Base-by-base conservation (phyloP, 2,888 invertebrate species). In the Cryptus armator region DNA sequence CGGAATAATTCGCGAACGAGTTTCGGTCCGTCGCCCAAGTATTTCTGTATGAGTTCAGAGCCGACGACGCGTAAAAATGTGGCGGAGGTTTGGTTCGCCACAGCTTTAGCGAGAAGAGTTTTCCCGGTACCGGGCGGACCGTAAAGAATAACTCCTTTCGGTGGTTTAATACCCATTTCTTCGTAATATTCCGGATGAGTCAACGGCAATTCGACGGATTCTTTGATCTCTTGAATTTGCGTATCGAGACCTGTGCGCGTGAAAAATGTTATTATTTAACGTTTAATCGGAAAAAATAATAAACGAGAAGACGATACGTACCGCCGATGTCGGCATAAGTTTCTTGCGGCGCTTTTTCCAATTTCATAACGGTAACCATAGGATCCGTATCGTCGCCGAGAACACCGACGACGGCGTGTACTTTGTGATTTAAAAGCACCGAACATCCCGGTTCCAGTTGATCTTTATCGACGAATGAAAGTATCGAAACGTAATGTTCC, bases 141-240 rank as follows among this genome's bases (percentile, higher is more conserved):
- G 94, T 99, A 99, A 51, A 99, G 95, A 91, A 99, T 99, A 0
- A 99, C 99, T 88, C 99, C 99, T 93, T 99, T 99, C 0, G 99
- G 99, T 14, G 99, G 99, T 92, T 99, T 99, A 90, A 99, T 99
- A 68, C 99, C 99, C 99, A 99, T 99, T 95, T 99, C 99, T 94
- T 99, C 99, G 93, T 99, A 99, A 94, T 99, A 99, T 94, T 99
- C 99, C 0, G 99, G 99, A 95, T 99, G 99, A 14, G 99, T 99
- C 19, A 99, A 94, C 0, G 99, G 99, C 86, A 99, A 94, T 93
- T 99, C 99, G 9, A 99, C 99, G 64, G 99, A 99, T 95, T 99
- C 99, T 94, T 99, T 99, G 84, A 99, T 99, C 94, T 99, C 98
- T 94, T 98, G 99, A 92, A 99, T 99, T 94, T 99, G 99, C 48